Evolutionary conservation across 2,888 invertebrate genomes (phyloP), one percentile per base, ranked within the genome.

Genomic region (Hipparchia sbordonii): DNA sequence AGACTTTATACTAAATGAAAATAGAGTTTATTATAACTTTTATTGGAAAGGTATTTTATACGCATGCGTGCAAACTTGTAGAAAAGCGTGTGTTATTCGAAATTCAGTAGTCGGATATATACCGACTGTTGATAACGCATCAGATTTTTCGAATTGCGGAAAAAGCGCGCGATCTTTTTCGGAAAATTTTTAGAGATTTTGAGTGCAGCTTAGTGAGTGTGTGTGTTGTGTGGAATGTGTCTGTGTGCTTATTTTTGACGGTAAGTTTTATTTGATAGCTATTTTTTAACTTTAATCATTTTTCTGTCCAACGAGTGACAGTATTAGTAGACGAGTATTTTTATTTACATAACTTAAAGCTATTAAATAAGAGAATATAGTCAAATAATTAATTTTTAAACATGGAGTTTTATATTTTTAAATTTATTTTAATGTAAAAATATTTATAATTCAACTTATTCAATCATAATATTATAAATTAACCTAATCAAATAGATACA

Each of bases 41-140:
- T 85, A 83, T 82, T 84, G 84, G 76, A 80, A 74, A 74, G 45
- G 8, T 9, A 3, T 6, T 10, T 12, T 68, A 3, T 63, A 81
- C 90, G 90, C 90, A 90, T 88, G 90, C 89, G 89, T 78, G 39
- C 73, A 82, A 86, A 89, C 82, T 89, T 89, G 82, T 81, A 74
- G 77, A 77, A 77, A 79, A 79, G 82, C 83, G 83, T 81, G 80
- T 79, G 71, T 71, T 71, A 74, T 82, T 79, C 75, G 79, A 81
- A 75, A 74, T 78, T 84, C 89, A 90, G 89, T 90, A 78, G 81
- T 82, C 82, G 82, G 80, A 80, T 77, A 81, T 77, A 79, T 78
- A 80, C 81, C 81, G 81, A 59, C 79, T 72, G 72, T 68, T 66
- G 39, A 54, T n/a, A 71, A 72, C 74, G 76, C 74, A 66, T 33